These are phyloP conservation scores for Philaethria dido DNA, from an alignment of 2,888 invertebrate genomes.

Conservation along the genomic window DNA sequence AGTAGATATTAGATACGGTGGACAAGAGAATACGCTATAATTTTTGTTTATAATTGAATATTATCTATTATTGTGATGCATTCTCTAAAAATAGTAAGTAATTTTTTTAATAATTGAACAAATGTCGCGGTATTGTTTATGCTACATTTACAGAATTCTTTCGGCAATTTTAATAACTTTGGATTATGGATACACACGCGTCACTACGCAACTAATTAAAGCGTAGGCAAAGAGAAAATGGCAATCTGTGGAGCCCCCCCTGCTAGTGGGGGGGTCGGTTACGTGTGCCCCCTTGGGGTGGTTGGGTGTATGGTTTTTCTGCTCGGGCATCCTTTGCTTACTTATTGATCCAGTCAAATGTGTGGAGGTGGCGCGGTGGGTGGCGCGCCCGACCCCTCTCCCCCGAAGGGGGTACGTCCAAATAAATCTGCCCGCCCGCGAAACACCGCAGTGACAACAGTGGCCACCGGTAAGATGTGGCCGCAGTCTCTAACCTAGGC, in stretches of 20 bases:
- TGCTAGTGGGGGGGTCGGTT: conserved; percentile 84
- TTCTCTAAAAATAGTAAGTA: not conserved
- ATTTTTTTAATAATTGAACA: not conserved
- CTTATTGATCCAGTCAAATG: conserved; percentile 86
- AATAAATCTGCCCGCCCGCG: conserved; percentile 84
- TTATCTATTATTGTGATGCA: not conserved
- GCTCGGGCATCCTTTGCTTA: conserved; percentile 85
- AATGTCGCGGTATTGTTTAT: conserved; percentile 2
- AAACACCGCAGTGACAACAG: conserved; percentile 84
- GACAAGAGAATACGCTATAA: not conserved
- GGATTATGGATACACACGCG: conserved; percentile 81
- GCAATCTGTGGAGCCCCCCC: conserved; percentile 83
- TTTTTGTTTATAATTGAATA: not conserved
- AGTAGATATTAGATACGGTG: not conserved
- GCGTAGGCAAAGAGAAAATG: conserved; percentile 84
- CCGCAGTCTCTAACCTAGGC: conserved; percentile 71
- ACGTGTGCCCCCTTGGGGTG: conserved; percentile 83
- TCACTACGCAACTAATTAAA: conserved; percentile 84
- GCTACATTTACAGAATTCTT: conserved; percentile 41
- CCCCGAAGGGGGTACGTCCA: conserved; percentile 81
- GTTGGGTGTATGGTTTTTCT: conserved; percentile 85
- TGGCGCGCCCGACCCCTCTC: conserved; percentile 75
- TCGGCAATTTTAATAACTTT: conserved; percentile 71
- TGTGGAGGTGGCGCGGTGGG: conserved; percentile 83
- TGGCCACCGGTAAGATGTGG: conserved; percentile 79